A percentile compares a stretch with the other conserved stretches of the same genome.
Evolutionary conservation across 2,797 vertebrate species (phyloP).

Genomic region (Glyptemys insculpta): DNA sequence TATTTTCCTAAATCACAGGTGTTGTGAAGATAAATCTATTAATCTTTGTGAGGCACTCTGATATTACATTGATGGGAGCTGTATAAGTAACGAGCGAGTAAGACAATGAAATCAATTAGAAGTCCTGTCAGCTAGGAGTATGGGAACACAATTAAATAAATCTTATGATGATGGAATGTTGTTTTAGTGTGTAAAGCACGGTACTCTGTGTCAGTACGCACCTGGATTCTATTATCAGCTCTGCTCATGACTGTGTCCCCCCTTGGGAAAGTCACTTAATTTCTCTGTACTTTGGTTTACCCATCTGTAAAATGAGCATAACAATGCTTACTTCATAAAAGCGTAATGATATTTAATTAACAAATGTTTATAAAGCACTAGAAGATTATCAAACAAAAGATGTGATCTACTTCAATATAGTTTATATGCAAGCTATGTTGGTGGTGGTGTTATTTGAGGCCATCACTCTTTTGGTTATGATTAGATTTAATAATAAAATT

Average conservation of each 20-base stretch:
- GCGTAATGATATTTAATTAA: not conserved
- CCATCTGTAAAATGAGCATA: not conserved
- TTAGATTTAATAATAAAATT: not conserved
- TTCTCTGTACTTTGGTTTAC: conserved; percentile 28
- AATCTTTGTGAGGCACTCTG: not conserved
- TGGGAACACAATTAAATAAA: not conserved
- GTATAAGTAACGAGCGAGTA: not conserved
- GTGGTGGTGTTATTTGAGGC: not conserved
- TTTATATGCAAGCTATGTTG: not conserved
- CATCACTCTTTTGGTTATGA: accelerated
- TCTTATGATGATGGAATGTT: not conserved
- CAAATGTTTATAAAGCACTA: not conserved
- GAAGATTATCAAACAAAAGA: not conserved
- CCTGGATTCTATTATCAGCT: not conserved
- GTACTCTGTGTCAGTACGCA: not conserved
- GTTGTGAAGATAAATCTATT: not conserved
- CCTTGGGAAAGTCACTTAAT: not conserved
- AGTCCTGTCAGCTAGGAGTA: not conserved
- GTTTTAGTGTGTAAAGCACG: not conserved
- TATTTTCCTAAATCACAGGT: not conserved
- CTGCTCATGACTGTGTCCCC: conserved; percentile 7
- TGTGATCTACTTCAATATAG: not conserved
- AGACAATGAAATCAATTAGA: not conserved
- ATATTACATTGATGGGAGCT: not conserved
- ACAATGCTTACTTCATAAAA: not conserved